These are phyloP conservation scores for Aspidiotus destructor DNA, from an alignment of 2,888 invertebrate genomes.

Conservation along the genomic window DNA sequence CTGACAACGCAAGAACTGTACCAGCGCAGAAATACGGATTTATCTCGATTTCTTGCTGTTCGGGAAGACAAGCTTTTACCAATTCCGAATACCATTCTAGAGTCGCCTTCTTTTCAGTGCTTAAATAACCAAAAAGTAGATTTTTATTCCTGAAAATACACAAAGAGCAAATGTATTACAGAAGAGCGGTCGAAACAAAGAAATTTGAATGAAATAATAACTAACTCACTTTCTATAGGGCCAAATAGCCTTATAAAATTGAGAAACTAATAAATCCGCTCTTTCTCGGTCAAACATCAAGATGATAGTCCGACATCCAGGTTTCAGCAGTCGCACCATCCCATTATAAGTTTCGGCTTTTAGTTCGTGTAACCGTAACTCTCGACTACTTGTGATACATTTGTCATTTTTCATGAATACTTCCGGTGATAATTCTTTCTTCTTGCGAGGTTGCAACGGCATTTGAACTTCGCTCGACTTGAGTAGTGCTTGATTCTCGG, in stretches of 20 bases:
- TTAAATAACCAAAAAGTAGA: slow-evolving; percentile 85
- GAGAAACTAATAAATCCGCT: slow-evolving; percentile 73
- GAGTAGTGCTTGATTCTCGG: slow-evolving; percentile 9
- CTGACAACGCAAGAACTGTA: slow-evolving; percentile 89
- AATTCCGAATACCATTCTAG: slow-evolving; percentile 82
- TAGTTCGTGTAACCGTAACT: slow-evolving; percentile 79
- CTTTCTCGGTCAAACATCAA: slow-evolving; percentile 82
- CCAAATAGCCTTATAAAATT: slow-evolving; percentile 89
- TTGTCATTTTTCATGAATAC: slow-evolving; percentile 26
- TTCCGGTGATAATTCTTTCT: slow-evolving; percentile 13
- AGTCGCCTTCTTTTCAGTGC: slow-evolving; percentile 74
- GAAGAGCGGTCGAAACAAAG: neutral
- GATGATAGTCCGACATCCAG: slow-evolving; percentile 88
- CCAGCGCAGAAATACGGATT: slow-evolving; percentile 96
- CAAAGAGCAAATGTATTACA: slow-evolving; percentile 11
- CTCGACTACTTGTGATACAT: slow-evolving; percentile 40
- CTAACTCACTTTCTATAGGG: slow-evolving; percentile 79
- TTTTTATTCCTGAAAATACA: slow-evolving; percentile 75
- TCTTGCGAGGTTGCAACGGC: slow-evolving; percentile 15
- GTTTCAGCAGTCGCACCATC: slow-evolving; percentile 80
- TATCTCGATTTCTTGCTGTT: slow-evolving; percentile 71
- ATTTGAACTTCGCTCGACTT: slow-evolving; percentile 27
- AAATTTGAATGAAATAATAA: too few relatives aligned
- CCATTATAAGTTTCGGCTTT: slow-evolving; percentile 92
- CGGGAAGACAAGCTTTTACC: slow-evolving; percentile 74